phyloP scores from a whole-genome alignment of 2,113 vertebrate species.

The Tapirus terrestris region DNA sequence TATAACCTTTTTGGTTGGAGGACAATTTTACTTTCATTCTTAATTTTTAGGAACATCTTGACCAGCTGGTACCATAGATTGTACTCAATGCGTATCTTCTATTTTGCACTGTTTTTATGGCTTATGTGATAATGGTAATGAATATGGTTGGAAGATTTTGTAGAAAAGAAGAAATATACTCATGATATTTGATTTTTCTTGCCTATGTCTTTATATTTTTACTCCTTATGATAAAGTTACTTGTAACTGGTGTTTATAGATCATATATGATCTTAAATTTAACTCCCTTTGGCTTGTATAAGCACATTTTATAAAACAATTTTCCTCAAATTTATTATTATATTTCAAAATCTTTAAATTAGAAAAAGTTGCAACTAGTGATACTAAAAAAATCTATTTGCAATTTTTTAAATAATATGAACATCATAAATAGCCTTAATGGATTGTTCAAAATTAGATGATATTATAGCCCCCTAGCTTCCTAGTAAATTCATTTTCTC shows the following conservation, averaged over 20 bases:
- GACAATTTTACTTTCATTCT: not conserved
- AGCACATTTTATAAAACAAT: not conserved
- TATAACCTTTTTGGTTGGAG: not conserved
- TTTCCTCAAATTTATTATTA: constrained; percentile 3
- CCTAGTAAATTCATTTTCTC: not conserved
- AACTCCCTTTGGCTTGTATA: not conserved
- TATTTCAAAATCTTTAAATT: not conserved
- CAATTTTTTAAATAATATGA: not conserved
- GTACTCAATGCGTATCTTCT: not conserved
- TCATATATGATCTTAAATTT: not conserved
- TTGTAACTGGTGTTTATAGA: not conserved
- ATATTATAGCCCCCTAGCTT: fast-evolving
- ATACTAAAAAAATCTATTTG: not conserved
- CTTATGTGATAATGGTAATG: not conserved
- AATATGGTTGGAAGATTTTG: not conserved
- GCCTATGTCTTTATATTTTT: not conserved
- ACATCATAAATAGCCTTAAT: not conserved
- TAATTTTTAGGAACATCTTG: not conserved
- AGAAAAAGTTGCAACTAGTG: not conserved
- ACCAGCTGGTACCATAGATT: fast-evolving
- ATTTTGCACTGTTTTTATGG: not conserved
- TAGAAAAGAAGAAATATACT: not conserved
- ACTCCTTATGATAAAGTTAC: constrained; percentile 9
- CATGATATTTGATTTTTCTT: not conserved
- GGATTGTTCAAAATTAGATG: not conserved